Evolutionary conservation across 2,113 vertebrate species (phyloP).

Genomic region (Peromyscus californicus): DNA sequence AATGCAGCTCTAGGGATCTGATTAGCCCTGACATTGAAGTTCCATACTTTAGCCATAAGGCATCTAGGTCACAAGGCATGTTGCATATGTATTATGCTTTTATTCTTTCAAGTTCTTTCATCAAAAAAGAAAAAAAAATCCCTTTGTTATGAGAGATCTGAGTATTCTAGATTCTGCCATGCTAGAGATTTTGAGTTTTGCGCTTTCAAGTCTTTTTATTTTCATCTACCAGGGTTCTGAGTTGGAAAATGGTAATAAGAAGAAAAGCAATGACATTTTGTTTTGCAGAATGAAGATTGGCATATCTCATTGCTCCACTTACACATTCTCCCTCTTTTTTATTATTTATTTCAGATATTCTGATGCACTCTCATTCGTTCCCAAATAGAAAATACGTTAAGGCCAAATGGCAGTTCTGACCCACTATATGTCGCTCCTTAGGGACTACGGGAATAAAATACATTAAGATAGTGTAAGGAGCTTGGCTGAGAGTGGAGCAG

Average conservation of each 20-base stretch:
- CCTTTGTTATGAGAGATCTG: constrained; percentile 43
- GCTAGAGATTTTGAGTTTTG: not conserved
- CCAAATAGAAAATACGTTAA: not conserved
- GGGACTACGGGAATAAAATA: fast-evolving
- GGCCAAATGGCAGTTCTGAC: not conserved
- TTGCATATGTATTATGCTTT: not conserved
- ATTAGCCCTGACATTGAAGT: not conserved
- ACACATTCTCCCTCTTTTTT: not conserved
- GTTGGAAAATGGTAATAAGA: not conserved
- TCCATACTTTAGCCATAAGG: not conserved
- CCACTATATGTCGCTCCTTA: not conserved
- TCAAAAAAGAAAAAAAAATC: not conserved
- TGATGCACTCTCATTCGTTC: not conserved
- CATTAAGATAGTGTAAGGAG: not conserved
- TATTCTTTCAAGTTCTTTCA: constrained; percentile 10
- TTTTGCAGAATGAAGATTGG: not conserved
- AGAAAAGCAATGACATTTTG: not conserved
- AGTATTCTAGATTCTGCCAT: constrained; percentile 1
- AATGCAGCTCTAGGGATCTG: not conserved
- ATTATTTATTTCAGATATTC: not conserved
- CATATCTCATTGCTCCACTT: not conserved
- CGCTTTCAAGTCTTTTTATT: not conserved
- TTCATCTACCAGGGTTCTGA: not conserved
- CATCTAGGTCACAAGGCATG: not conserved
- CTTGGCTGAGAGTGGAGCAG: not conserved